phyloP scores from a whole-genome alignment of 2,797 vertebrate species.

The Eulemur coronatus region DNA sequence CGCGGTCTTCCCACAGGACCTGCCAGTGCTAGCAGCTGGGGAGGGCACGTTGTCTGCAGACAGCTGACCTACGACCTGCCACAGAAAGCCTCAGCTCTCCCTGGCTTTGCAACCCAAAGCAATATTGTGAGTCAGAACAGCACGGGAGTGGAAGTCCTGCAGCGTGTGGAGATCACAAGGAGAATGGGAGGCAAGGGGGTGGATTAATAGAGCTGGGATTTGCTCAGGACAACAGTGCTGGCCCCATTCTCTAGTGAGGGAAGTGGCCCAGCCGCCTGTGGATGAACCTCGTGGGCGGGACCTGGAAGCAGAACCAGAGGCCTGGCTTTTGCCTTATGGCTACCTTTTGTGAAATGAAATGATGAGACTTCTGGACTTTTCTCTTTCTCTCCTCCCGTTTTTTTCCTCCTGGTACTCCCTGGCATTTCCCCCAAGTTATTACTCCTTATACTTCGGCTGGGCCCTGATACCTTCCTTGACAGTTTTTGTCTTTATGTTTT shows the following conservation, averaged over 20 bases:
- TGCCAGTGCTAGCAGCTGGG: neutral
- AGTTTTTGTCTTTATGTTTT: neutral
- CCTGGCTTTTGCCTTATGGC: neutral
- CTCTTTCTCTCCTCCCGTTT: neutral
- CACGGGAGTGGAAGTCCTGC: accelerated
- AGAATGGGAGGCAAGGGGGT: neutral
- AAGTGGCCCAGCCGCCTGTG: neutral
- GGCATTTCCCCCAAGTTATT: neutral
- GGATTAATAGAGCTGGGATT: neutral
- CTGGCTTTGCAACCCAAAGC: neutral
- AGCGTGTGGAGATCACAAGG: neutral
- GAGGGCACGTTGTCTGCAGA: neutral
- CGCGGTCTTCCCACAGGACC: accelerated
- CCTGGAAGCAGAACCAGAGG: too few relatives aligned
- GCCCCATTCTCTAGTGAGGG: neutral
- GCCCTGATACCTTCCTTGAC: neutral
- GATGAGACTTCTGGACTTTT: neutral
- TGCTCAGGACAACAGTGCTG: neutral
- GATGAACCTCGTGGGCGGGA: neutral
- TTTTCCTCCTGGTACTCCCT: neutral
- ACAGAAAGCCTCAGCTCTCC: neutral
- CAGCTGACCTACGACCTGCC: neutral
- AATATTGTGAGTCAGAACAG: neutral
- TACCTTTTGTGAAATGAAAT: neutral
- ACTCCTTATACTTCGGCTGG: neutral